Evolutionary conservation across 2,888 invertebrate species (phyloP).

Genomic region (Synergus gifuensis): DNA sequence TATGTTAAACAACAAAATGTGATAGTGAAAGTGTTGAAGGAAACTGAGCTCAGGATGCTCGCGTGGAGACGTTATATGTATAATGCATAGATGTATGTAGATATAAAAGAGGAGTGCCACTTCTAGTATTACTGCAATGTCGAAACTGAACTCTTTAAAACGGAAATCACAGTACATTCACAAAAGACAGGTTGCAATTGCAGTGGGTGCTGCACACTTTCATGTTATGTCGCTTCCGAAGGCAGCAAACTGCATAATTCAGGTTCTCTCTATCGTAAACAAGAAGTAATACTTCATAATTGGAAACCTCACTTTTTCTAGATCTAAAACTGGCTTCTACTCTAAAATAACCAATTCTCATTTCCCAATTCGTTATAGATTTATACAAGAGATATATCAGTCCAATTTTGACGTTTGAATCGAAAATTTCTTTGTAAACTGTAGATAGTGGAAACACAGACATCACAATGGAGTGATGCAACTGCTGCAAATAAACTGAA

Average conservation of each 20-base stretch:
- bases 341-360: no score
- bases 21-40: constrained; percentile 36
- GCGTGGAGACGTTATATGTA: not conserved
- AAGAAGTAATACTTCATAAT: not conserved
- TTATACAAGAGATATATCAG: not conserved
- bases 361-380: not conserved
- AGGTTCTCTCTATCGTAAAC: not conserved
- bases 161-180: constrained; percentile 35
- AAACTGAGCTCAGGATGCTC: constrained; percentile 35
- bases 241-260: not conserved
- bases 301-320: not conserved
- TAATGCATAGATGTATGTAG: constrained; percentile 27
- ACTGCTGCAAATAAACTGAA: not conserved
- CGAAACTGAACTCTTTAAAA: constrained; percentile 35
- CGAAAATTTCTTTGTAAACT: not conserved
- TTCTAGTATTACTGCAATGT: constrained; percentile 38
- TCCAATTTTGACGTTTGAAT: constrained; percentile 20
- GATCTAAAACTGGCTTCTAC: no score
- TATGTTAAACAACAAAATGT: not conserved
- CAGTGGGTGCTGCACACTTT: not conserved
- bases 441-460: constrained; percentile 8
- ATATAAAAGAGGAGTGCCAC: constrained; percentile 22
- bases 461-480: not conserved
- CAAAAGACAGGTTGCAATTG: constrained; percentile 33
- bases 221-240: not conserved